A percentile compares a stretch with the other conserved stretches of the same genome.
Conservation (phyloP, 2,113 vertebrate species). For the Lepisosteus oculatus region DNA sequence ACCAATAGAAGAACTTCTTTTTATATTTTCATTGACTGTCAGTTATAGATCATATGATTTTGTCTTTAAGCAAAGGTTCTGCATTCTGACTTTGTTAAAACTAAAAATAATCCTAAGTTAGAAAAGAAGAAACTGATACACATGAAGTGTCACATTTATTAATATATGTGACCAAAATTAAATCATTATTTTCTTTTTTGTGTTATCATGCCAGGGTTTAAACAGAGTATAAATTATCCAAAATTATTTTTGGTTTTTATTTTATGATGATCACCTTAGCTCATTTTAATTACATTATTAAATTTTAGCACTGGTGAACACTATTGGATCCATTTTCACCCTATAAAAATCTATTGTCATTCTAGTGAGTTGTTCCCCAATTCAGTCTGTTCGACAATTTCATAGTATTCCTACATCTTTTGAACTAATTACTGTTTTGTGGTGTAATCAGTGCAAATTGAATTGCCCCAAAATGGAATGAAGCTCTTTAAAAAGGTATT, state of each 20-base stretch:
- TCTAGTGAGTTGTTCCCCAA: slow-evolving; percentile 4
- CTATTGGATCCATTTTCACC: slow-evolving; percentile 1
- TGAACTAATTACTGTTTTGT: slow-evolving; percentile 23
- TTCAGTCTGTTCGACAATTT: slow-evolving; percentile 1
- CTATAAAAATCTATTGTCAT: slow-evolving; percentile 17
- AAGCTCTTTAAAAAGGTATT: slow-evolving; percentile 10
- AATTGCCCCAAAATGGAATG: slow-evolving; percentile 22
- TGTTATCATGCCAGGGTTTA: too few relatives aligned
- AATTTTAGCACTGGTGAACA: slow-evolving; percentile 24
- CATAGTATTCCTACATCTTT: slow-evolving; percentile 7
- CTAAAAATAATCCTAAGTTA: neutral
- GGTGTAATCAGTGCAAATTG: slow-evolving; percentile 24
- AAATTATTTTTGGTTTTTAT: too few relatives aligned
- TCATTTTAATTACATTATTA: slow-evolving; percentile 35
- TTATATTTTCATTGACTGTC: too few relatives aligned
- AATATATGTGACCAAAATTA: too few relatives aligned
- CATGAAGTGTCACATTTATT: too few relatives aligned
- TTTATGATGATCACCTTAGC: neutral
- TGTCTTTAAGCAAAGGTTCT: too few relatives aligned
- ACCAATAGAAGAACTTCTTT: too few relatives aligned
- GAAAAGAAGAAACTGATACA: neutral
- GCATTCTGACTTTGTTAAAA: too few relatives aligned
- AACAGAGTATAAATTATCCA: too few relatives aligned
- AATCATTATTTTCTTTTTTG: too few relatives aligned
- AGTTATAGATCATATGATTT: too few relatives aligned